Evolutionary conservation across 2,113 vertebrate species (phyloP), one percentile per base, ranked within the genome.

Genomic region (Haemorhous mexicanus): DNA sequence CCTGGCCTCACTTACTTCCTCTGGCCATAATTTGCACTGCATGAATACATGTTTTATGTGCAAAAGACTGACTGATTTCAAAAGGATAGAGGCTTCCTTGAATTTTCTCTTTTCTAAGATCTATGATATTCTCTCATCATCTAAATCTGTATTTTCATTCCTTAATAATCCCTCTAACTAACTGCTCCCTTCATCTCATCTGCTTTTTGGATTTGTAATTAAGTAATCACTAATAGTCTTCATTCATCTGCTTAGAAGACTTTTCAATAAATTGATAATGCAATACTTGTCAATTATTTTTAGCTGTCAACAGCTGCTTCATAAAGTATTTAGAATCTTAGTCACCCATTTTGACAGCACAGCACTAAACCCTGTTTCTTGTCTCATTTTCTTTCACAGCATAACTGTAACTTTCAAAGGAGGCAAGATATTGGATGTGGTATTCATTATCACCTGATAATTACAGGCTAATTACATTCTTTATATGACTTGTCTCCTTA

Each of bases 381-480:
- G 33, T 90, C 63, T 95, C 87, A 43, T 90, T 92, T 94, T 94
- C 77, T 95, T 56, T 88, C 85, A 78, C 43, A 70, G 55, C 72
- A 74, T 64, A 97, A 94, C 58, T 95, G 84, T 84, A 95, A 93
- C 50, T 96, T 97, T 97, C 72, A 96, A 84, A 94, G 53, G 49
- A 97, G 86, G 74, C 89, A 93, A 96, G 96, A 95, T 94, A 93
- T 81, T 96, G 91, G 93, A 92, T 90, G 87, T 84, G 61, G 59
- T 97, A 94, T 94, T 97, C 94, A 98, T 98, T 98, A 97, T 97
- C 97, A 97, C 93, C 84, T 97, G 64, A 87, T 98, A 98, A 98
- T 98, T 97, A 97, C 90, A 84, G 88, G 58, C 58, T 98, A 98
- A 98, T 98, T 98, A 91, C 82, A 89, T 95, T 92, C 93, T 96